A percentile compares a stretch with the other conserved stretches of the same genome.
These are phyloP conservation scores for Sympetrum striolatum DNA, from an alignment of 2,888 invertebrate genomes.

Conservation along the genomic window DNA sequence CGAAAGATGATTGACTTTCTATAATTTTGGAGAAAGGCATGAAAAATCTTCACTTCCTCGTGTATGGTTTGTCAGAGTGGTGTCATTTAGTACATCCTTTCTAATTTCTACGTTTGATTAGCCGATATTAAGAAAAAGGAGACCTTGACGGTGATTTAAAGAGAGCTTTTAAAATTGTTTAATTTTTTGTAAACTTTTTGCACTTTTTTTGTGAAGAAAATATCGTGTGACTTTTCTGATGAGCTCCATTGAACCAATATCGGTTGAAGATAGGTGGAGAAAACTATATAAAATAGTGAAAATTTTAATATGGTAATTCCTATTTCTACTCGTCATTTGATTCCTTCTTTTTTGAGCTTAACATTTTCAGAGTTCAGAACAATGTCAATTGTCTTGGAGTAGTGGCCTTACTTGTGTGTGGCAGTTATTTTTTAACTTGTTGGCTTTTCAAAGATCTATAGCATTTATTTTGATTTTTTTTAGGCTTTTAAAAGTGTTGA, in stretches of 20 bases:
- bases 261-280: background rate
- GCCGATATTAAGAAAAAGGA: background rate
- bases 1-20: too few relatives aligned
- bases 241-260: background rate
- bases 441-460: background rate
- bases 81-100: background rate
- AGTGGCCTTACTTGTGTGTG: background rate
- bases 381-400: constrained; percentile 28
- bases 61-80: background rate
- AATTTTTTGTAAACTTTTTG: background rate
- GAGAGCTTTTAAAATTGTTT: background rate
- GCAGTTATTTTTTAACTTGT: background rate
- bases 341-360: constrained; percentile 6
- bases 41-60: background rate
- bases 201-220: background rate
- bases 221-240: too few relatives aligned
- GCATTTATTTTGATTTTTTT: background rate
- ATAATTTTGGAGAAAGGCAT: background rate
- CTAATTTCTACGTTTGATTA: background rate
- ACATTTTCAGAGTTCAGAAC: background rate
- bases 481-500: too few relatives aligned
- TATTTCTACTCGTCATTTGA: constrained; percentile 12
- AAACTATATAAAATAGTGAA: background rate
- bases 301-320: background rate
- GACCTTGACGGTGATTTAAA: background rate